A percentile compares a stretch with the other conserved stretches of the same genome.
These are phyloP conservation scores for Drosophila borborema DNA, from an alignment of 2,888 invertebrate species.

Conservation along the genomic window DNA sequence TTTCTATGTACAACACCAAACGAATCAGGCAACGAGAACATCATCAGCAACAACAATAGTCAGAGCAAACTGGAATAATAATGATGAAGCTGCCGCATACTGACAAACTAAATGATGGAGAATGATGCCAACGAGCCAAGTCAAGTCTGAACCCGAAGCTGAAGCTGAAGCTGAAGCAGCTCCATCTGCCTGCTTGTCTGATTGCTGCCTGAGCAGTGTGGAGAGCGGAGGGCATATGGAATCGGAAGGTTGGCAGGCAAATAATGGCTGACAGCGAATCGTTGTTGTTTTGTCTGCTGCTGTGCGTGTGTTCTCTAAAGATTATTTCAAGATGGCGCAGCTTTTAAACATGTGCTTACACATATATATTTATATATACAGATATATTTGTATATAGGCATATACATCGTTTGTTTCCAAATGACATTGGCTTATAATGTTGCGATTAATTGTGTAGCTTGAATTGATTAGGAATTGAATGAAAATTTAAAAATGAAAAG, in stretches of 20 bases:
- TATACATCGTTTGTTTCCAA: neutral
- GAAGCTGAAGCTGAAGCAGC: conserved; percentile 12
- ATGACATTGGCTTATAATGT: conserved; percentile 40
- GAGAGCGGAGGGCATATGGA: conserved; percentile 10
- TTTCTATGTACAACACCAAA: conserved; percentile 61
- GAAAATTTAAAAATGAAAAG: no score
- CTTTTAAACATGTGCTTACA: conserved; percentile 34
- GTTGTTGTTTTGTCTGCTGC: conserved; percentile 25
- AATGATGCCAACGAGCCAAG: conserved; percentile 64
- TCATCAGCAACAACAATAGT: conserved; percentile 21
- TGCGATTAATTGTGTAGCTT: neutral
- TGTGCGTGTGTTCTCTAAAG: conserved; percentile 61
- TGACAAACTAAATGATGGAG: conserved; percentile 82
- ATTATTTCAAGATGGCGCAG: conserved; percentile 77
- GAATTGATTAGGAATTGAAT: no score
- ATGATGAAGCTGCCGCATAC: conserved; percentile 81
- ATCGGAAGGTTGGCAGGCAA: conserved; percentile 53
- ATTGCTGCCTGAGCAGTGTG: conserved; percentile 38
- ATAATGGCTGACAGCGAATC: conserved; percentile 67
- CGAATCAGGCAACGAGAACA: conserved; percentile 51
- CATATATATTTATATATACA: neutral
- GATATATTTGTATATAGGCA: neutral
- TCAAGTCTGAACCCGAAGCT: conserved; percentile 24
- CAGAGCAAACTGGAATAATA: conserved; percentile 64
- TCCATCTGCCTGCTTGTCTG: conserved; percentile 49